Evolutionary conservation across 2,113 vertebrate species (phyloP).

Genomic region (Rissa tridactyla): DNA sequence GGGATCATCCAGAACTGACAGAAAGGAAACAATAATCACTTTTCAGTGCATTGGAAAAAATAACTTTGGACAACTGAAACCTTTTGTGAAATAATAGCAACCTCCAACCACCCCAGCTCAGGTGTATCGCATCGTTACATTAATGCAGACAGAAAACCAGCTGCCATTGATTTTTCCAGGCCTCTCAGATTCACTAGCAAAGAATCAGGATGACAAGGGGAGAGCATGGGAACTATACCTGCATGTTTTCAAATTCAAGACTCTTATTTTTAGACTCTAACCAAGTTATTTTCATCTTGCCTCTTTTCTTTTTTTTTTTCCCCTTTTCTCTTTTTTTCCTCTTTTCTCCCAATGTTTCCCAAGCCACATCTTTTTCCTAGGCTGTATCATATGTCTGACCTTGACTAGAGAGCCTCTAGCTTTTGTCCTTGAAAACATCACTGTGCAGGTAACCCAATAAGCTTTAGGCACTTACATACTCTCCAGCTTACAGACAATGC

Average conservation of each 20-base stretch:
- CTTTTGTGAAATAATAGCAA: not conserved
- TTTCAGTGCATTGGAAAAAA: not conserved
- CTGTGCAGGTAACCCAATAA: not conserved
- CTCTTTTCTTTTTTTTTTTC: accelerated
- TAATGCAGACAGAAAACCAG: not conserved
- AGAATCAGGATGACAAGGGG: not conserved
- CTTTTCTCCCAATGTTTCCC: not conserved
- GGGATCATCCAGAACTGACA: not conserved
- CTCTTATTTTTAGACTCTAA: not conserved
- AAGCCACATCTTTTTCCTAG: not conserved
- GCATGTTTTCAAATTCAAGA: not conserved
- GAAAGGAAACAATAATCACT: not conserved
- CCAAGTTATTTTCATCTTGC: not conserved
- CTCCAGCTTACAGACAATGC: not conserved
- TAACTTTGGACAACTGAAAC: not conserved
- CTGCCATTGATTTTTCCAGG: constrained; percentile 9
- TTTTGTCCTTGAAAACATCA: not conserved
- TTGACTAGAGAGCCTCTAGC: not conserved
- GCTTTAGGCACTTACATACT: not conserved
- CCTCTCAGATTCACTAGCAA: not conserved
- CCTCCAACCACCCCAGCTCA: not conserved
- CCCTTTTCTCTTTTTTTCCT: not conserved
- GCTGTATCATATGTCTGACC: not conserved
- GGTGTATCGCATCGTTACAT: not conserved
- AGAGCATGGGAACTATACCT: not conserved